Percentiles rank a stretch among this genome's conserved stretches.
These are phyloP conservation scores for Sminthurinus aureus DNA, from an alignment of 2,888 invertebrate genomes.

Conservation along the genomic window DNA sequence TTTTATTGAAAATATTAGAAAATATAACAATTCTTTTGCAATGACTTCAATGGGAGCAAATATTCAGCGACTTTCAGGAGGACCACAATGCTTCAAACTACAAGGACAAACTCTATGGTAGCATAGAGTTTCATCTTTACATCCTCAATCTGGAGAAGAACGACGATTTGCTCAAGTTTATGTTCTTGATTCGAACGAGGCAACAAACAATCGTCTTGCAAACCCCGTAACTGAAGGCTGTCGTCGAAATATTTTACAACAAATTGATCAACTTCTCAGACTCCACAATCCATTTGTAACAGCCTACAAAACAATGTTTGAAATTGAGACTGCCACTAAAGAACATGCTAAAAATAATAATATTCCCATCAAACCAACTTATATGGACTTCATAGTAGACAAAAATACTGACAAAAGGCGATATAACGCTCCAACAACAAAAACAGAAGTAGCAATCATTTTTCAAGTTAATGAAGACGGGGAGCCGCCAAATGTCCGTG, in stretches of 20 bases:
- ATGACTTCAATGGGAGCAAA: too few species aligned
- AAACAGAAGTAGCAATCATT: constrained; percentile 52
- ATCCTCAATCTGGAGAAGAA: not conserved
- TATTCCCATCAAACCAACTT: not conserved
- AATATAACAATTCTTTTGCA: too few species aligned
- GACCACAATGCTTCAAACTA: not conserved
- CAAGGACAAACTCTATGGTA: not conserved
- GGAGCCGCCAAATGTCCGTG: constrained; percentile 51
- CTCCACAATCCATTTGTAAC: not conserved
- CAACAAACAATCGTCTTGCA: not conserved
- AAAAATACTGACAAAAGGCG: constrained; percentile 25
- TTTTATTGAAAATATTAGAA: not conserved
- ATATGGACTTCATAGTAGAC: not conserved
- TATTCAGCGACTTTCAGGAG: not conserved
- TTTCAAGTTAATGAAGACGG: constrained; percentile 47
- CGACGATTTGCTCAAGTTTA: constrained; percentile 6
- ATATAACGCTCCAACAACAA: constrained; percentile 50
- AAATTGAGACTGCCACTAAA: constrained; percentile 10
- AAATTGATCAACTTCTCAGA: not conserved
- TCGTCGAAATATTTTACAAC: not conserved
- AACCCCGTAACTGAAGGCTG: not conserved
- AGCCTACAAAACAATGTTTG: constrained; percentile 53
- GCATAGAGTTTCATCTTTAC: not conserved
- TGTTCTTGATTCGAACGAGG: not conserved
- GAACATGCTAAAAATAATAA: not conserved